These are phyloP conservation scores for Bucco capensis DNA, from an alignment of 2,113 vertebrate genomes.

Conservation along the genomic window DNA sequence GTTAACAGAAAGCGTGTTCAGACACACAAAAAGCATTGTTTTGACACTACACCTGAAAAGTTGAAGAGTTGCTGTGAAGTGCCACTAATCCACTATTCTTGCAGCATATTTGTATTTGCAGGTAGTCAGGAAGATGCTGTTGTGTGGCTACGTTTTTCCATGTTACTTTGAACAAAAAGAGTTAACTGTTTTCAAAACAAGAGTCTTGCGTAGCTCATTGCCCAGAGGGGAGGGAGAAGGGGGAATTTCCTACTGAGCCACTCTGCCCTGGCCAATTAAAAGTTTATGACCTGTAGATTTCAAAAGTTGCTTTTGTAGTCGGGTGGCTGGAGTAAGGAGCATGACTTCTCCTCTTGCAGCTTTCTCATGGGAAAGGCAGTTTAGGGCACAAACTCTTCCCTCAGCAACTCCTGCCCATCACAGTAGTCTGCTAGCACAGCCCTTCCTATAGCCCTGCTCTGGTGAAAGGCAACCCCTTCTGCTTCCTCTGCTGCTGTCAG, in stretches of 20 bases:
- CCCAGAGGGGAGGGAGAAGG: conserved; percentile 32
- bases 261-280: conserved; percentile 47
- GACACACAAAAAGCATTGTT: neutral
- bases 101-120: conserved; percentile 51
- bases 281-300: conserved; percentile 60
- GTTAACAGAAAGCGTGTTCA: neutral
- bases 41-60: conserved; percentile 60
- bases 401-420: neutral
- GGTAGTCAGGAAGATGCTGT: no score
- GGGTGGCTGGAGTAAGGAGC: neutral
- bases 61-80: conserved; percentile 56
- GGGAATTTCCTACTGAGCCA: conserved; percentile 36
- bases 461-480: neutral
- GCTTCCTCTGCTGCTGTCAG: neutral
- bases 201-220: conserved; percentile 22
- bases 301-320: conserved; percentile 60
- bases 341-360: neutral
- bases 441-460: neutral
- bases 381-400: neutral
- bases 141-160: neutral
- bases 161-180: conserved; percentile 37
- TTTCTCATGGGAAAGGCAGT: conserved; percentile 46
- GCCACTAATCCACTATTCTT: conserved; percentile 49
- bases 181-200: conserved; percentile 36
- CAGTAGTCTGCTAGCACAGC: neutral